Evolutionary conservation across 2,888 invertebrate species (phyloP).

Genomic region (Odontothrips loti): DNA sequence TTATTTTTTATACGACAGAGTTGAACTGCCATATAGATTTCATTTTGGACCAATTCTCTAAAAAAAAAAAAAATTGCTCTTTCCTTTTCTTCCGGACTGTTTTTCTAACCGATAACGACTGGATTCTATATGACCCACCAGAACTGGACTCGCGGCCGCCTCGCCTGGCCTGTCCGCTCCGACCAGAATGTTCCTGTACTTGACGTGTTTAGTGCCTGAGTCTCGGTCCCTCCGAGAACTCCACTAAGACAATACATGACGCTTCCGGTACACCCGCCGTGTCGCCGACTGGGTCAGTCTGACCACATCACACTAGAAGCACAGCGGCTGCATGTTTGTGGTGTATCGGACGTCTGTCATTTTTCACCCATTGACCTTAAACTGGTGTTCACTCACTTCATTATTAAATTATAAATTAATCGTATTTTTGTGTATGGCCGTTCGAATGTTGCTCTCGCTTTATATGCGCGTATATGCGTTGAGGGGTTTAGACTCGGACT

Average conservation of each 20-base stretch:
- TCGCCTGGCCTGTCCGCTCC: not conserved
- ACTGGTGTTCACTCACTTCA: not conserved
- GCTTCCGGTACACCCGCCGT: too few species aligned
- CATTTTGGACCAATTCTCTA: not conserved
- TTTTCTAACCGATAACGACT: not conserved
- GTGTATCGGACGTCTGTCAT: too few species aligned
- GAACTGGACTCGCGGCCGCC: too few species aligned
- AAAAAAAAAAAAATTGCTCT: not conserved
- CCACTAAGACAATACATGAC: too few species aligned
- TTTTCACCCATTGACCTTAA: too few species aligned
- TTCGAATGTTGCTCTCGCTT: not conserved
- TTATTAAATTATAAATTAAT: not conserved
- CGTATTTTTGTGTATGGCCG: not conserved
- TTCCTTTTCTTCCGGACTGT: not conserved
- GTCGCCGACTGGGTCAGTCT: too few species aligned
- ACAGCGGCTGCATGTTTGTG: too few species aligned
- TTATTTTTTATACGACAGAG: constrained; percentile 25
- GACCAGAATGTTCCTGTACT: not conserved
- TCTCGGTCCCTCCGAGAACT: too few species aligned
- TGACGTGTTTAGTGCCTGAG: not conserved
- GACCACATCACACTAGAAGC: too few species aligned
- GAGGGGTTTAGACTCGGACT: not conserved
- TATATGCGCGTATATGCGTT: not conserved
- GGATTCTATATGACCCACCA: not conserved
- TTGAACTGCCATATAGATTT: constrained; percentile 13